Evolutionary conservation across 2,113 vertebrate species (phyloP).

Genomic region (Podiceps cristatus): DNA sequence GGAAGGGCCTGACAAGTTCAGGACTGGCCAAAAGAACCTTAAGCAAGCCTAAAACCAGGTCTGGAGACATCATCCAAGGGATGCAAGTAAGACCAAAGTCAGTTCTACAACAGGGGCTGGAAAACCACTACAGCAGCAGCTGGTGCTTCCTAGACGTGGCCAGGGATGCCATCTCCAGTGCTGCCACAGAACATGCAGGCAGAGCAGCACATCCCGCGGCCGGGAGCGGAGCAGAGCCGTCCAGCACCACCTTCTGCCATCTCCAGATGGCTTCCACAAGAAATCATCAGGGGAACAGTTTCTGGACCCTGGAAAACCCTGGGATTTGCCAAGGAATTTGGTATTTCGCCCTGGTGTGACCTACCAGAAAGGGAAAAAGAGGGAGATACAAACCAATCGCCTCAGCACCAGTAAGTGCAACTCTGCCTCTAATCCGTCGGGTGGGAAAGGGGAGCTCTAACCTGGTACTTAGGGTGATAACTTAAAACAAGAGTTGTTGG

Average conservation of each 20-base stretch:
- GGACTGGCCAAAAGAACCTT: not conserved
- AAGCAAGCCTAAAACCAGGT: not conserved
- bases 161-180: not conserved
- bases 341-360: not conserved
- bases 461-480: not conserved
- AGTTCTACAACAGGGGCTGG: not conserved
- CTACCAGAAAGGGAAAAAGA: not conserved
- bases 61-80: not conserved
- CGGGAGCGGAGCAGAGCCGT: not conserved
- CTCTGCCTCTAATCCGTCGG: not conserved
- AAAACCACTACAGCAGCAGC: not conserved
- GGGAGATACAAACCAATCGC: not conserved
- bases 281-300: not conserved
- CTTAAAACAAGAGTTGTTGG: not conserved
- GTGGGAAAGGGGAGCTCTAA: not conserved
- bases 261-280: not conserved
- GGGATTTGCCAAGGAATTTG: not conserved
- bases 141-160: not conserved
- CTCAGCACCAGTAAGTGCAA: not conserved
- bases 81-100: not conserved
- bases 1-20: not conserved
- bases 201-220: not conserved
- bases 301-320: not conserved
- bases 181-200: not conserved
- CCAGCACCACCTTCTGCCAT: not conserved